phyloP scores from a whole-genome alignment of 2,113 vertebrate species.

The Columba livia region DNA sequence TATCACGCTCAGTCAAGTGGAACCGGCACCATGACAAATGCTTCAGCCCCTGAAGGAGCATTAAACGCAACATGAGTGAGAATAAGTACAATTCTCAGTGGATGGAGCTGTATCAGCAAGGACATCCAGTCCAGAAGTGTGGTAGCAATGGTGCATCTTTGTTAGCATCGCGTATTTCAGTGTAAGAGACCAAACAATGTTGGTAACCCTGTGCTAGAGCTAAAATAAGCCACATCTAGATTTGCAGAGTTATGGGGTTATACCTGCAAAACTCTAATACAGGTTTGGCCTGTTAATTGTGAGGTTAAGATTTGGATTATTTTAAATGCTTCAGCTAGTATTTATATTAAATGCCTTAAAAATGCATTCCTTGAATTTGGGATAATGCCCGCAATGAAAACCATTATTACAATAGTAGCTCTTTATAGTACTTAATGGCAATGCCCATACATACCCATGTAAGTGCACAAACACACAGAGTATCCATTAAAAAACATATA shows the following conservation, averaged over 20 bases:
- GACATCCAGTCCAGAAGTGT: background rate
- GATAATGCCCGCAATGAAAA: background rate
- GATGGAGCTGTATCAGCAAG: background rate
- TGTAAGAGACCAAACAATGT: background rate
- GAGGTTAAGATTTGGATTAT: background rate
- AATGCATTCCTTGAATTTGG: background rate
- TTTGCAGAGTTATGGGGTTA: background rate
- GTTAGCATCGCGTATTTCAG: background rate
- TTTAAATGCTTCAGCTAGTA: background rate
- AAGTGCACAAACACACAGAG: background rate
- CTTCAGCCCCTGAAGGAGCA: background rate
- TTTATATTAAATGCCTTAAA: background rate
- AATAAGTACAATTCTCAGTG: rapidly evolving
- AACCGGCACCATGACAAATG: background rate
- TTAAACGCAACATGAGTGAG: background rate
- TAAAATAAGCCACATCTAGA: background rate
- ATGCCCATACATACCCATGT: background rate
- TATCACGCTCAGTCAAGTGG: background rate
- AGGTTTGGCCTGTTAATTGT: background rate
- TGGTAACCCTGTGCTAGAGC: rapidly evolving
- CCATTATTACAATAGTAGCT: background rate
- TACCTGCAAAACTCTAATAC: background rate
- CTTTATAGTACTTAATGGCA: background rate
- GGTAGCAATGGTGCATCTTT: background rate
- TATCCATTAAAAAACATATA: background rate